phyloP scores from a whole-genome alignment of 1,140 invertebrate species.

The Drosophila chauvacae region DNA sequence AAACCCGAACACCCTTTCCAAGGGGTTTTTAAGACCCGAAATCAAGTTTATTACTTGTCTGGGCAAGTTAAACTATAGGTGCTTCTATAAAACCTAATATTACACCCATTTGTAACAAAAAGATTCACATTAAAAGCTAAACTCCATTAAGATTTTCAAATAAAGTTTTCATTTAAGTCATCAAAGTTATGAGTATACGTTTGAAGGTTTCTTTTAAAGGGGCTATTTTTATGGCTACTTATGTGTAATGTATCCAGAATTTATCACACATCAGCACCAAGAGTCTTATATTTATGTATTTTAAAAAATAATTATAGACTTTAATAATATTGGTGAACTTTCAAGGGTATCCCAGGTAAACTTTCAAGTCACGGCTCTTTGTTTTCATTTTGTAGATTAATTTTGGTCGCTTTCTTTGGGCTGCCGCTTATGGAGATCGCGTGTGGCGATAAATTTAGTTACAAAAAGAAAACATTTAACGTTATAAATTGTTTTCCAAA shows the following conservation, averaged over 20 bases:
- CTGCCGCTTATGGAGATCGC: conserved; percentile 50
- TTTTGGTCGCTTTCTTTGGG: conserved; percentile 45
- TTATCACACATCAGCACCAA: neutral
- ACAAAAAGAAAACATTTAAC: conserved; percentile 38
- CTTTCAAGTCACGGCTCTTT: conserved; percentile 38
- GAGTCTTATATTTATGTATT: no score
- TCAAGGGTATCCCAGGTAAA: conserved; percentile 29
- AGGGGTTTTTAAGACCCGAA: neutral
- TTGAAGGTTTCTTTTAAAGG: no score
- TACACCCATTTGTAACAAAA: neutral
- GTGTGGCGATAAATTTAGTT: conserved; percentile 56
- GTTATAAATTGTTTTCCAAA: conserved; percentile 57
- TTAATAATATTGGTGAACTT: conserved; percentile 4
- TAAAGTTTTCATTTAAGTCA: neutral
- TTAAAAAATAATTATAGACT: neutral
- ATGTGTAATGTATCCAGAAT: neutral
- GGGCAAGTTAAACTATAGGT: neutral
- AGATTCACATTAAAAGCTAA: neutral
- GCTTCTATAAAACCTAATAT: neutral
- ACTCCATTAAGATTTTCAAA: neutral
- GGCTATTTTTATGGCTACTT: neutral
- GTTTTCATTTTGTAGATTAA: conserved; percentile 54
- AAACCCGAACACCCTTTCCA: conserved; percentile 3
- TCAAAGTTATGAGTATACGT: neutral
- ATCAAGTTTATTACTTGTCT: neutral